phyloP scores from a whole-genome alignment of 2,888 invertebrate species.

The Galerucella nymphaeae region DNA sequence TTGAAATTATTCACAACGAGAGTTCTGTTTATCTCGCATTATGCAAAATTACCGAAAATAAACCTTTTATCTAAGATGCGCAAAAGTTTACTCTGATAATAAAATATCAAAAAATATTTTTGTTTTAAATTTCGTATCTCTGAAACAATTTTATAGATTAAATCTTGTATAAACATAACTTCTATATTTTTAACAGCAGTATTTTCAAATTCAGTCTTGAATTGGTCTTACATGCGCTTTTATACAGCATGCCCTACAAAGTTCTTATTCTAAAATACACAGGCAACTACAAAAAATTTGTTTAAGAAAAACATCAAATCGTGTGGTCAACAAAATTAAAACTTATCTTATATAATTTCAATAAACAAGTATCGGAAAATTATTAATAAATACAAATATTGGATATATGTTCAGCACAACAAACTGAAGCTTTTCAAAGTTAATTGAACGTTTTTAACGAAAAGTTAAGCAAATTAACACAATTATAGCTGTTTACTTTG shows the following conservation, averaged over 20 bases:
- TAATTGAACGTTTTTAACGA: no score
- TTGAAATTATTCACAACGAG: no score
- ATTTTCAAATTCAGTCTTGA: conserved; percentile 15
- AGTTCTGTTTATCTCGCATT: no score
- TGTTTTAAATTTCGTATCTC: not conserved
- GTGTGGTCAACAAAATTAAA: not conserved
- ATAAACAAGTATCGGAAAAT: not conserved
- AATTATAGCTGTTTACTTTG: not conserved
- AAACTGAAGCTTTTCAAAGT: no score
- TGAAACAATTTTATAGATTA: not conserved
- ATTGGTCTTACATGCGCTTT: conserved; percentile 7
- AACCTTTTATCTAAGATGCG: not conserved
- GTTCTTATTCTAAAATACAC: conserved; percentile 4
- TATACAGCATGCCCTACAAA: conserved; percentile 10
- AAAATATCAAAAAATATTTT: not conserved
- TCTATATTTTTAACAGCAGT: conserved; percentile 8
- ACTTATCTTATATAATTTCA: not conserved
- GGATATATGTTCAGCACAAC: no score
- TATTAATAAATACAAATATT: not conserved
- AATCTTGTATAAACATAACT: conserved; percentile 5
- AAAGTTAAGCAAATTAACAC: not conserved
- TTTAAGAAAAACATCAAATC: not conserved
- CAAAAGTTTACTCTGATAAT: not conserved
- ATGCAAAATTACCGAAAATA: not conserved
- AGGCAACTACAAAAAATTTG: not conserved